Conservation (phyloP, 2,888 invertebrate genomes). For the Xestobium rufovillosum region DNA sequence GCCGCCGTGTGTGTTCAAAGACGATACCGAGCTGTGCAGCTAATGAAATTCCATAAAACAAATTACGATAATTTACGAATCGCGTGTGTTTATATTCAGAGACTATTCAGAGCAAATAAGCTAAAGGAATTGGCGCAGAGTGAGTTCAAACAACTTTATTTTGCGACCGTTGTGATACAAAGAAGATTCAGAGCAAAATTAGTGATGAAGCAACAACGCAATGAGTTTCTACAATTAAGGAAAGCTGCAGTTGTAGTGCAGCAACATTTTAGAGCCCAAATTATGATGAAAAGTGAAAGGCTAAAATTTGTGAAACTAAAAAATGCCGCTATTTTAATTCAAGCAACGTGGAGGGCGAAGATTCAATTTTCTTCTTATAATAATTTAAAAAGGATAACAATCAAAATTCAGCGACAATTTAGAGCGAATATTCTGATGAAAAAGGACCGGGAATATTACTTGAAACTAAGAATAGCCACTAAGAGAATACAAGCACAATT, state of each 20-base stretch:
- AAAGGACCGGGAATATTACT: conserved; percentile 21
- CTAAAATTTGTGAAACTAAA: conserved; percentile 1
- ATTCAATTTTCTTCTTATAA: conserved; percentile 38
- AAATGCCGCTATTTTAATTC: conserved; percentile 20
- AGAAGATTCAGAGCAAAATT: conserved; percentile 36
- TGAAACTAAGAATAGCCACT: conserved; percentile 21
- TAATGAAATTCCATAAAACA: conserved; percentile 34
- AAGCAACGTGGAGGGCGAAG: conserved; percentile 29
- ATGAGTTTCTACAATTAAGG: conserved; percentile 24
- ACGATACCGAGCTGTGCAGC: conserved; percentile 38
- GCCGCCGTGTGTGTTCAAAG: conserved; percentile 42
- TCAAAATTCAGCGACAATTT: conserved; percentile 43
- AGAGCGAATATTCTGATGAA: conserved; percentile 36
- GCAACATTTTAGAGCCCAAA: conserved; percentile 32
- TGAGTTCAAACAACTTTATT: conserved; percentile 33
- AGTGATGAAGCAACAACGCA: conserved; percentile 21
- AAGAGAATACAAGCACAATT: conserved; percentile 34
- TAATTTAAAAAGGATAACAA: conserved; percentile 33
- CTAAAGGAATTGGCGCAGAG: conserved; percentile 21
- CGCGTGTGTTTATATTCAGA: conserved; percentile 21
- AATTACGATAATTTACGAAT: conserved; percentile 34
- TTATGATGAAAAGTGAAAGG: conserved; percentile 9
- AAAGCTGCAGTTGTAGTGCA: conserved; percentile 32
- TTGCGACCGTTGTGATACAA: conserved; percentile 39
- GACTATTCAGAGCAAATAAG: conserved; percentile 24